Evolutionary conservation across 2,113 vertebrate species (phyloP).

Genomic region (Progne subis): DNA sequence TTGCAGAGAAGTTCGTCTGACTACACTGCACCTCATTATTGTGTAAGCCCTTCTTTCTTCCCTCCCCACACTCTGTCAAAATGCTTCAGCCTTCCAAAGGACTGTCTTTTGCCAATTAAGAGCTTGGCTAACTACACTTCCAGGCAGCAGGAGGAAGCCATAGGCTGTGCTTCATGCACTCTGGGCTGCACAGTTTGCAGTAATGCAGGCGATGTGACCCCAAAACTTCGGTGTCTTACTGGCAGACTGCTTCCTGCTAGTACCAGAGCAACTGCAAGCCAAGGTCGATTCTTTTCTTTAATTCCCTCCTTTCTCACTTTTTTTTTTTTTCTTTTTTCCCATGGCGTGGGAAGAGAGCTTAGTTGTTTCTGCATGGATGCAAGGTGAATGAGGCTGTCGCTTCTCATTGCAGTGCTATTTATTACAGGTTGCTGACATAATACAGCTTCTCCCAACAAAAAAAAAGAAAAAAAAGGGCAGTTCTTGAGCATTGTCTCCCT

Average conservation of each 20-base stretch:
- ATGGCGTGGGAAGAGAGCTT: constrained; percentile 73
- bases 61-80: neutral
- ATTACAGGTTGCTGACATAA: constrained; percentile 86
- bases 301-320: neutral
- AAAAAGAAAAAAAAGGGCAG: neutral
- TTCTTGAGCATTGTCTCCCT: constrained; percentile 56
- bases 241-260: neutral
- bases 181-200: neutral
- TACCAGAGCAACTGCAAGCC: constrained; percentile 52
- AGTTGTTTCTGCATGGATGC: constrained; percentile 85
- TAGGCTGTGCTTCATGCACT: neutral
- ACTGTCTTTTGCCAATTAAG: neutral
- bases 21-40: neutral
- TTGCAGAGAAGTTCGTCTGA: neutral
- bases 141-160: neutral
- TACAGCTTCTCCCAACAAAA: constrained; percentile 27
- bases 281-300: constrained; percentile 79
- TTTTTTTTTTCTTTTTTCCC: neutral
- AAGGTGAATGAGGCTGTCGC: constrained; percentile 85
- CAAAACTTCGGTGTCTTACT: neutral
- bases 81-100: neutral
- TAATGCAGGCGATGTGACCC: neutral
- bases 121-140: neutral
- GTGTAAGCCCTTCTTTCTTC: neutral
- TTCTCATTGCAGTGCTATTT: constrained; percentile 84